Conservation (phyloP, 1,140 invertebrate genomes). For the Drosophila sulfurigaster region DNA sequence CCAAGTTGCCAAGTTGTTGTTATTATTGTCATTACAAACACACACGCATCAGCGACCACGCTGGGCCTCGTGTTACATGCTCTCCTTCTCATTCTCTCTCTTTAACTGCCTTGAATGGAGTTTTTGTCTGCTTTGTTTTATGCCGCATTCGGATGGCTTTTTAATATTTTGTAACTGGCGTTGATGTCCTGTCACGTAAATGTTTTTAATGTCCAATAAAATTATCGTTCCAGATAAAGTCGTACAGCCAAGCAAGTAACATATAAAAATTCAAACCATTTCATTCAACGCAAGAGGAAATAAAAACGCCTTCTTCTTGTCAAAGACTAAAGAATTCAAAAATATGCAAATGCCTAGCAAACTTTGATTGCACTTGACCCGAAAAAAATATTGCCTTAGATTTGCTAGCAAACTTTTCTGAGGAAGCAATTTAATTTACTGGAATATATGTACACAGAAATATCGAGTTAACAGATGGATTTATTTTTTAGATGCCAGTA, state of each 20-base stretch:
- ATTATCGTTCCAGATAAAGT: constrained; percentile 73
- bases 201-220: constrained; percentile 80
- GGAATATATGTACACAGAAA: neutral
- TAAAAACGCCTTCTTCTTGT: neutral
- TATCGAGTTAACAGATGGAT: neutral
- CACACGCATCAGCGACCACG: constrained; percentile 56
- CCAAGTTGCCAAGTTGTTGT: constrained; percentile 56
- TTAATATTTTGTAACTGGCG: constrained; percentile 70
- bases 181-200: constrained; percentile 71
- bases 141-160: constrained; percentile 71
- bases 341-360: constrained; percentile 20
- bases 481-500: neutral
- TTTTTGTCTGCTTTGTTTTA: constrained; percentile 54
- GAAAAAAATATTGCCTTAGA: neutral
- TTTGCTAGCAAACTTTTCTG: constrained; percentile 6
- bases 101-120: neutral
- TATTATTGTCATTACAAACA: constrained; percentile 55
- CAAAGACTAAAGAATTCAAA: neutral
- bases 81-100: no score
- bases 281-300: neutral
- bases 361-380: constrained; percentile 4
- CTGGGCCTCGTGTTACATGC: constrained; percentile 34
- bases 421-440: neutral
- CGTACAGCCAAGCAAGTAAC: constrained; percentile 44
- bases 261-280: constrained; percentile 1